Evolutionary conservation across 2,888 invertebrate species (phyloP), one percentile per base, ranked within the genome.

Genomic region (Dicyrtomina minuta): DNA sequence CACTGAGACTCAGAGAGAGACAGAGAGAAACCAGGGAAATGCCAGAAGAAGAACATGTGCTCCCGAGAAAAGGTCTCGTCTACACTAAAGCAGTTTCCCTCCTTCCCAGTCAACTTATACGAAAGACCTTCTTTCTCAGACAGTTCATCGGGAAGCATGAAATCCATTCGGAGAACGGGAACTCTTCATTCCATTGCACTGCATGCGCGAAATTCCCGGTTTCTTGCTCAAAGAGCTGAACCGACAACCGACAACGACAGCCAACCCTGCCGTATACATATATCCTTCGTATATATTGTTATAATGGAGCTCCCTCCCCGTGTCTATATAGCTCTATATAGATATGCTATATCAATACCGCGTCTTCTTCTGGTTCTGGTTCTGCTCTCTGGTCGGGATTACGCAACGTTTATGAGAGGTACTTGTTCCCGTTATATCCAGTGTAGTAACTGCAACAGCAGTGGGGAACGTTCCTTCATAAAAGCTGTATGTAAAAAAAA

Each of bases 161-260:
- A 61, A 27, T 8, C 46, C n/a, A 44, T 60, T 44, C 61, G 61
- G 46, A n/a, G 17, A 59, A 59, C 15, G 20, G 13, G 60, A n/a
- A 58, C 33, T 46, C 44, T 44, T 60, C 61, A 61, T 61, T 61
- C 64, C 64, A 33, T 64, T 64, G 51, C 64, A 49, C 51, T 44
- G 22, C 61, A 43, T 61, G 44, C 61, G 61, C 59, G 20, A 43
- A 61, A 61, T 61, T 61, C 61, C 61, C 46, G 3, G 26, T 15
- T 61, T 26, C 61, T 61, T 24, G 15, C 33, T n/a, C 43, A n/a
- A n/a, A n/a, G n/a, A n/a, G n/a, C n/a, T n/a, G n/a, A n/a, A n/a
- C n/a, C n/a, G n/a, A n/a, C n/a, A n/a, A n/a, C n/a, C n/a, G n/a
- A n/a, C n/a, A n/a, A 58, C 58, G 39, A 53, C 56, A 22, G 58